Evolutionary conservation across 2,113 vertebrate genomes (phyloP).

Genomic region (Aleadryas rufinucha): DNA sequence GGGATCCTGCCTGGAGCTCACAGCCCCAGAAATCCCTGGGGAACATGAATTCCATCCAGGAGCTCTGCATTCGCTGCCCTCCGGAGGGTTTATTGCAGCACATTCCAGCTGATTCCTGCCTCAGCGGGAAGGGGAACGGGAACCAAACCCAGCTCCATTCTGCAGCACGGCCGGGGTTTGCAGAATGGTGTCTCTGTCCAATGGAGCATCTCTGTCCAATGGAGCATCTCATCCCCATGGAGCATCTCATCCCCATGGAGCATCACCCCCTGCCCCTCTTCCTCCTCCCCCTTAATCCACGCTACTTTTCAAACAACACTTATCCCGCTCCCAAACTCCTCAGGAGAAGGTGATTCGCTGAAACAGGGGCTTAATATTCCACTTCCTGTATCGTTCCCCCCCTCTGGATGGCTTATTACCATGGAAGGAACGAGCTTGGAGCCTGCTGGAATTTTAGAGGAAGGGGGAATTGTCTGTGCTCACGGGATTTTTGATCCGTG

Average conservation of each 20-base stretch:
- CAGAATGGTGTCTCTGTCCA: background rate
- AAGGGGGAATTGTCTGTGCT: background rate
- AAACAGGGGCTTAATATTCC: background rate
- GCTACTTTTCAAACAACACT: background rate
- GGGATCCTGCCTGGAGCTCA: background rate
- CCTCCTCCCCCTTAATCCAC: too few species aligned
- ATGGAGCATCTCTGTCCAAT: fast-evolving
- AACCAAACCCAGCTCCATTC: background rate
- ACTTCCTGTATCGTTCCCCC: background rate
- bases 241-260: background rate
- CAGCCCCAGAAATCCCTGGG: background rate
- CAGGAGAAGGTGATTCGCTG: background rate
- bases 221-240: background rate
- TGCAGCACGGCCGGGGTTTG: fast-evolving
- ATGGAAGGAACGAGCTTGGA: background rate
- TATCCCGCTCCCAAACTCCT: background rate
- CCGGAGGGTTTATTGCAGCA: fast-evolving
- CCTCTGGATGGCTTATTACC: background rate
- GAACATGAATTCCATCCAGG: fast-evolving
- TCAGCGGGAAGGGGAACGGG: background rate
- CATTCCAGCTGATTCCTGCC: background rate
- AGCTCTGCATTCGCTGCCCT: fast-evolving
- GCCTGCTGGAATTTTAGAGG: background rate
- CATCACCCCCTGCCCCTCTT: background rate
- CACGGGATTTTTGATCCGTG: background rate